Evolutionary conservation across 2,888 invertebrate species (phyloP), one percentile per base, ranked within the genome.

Genomic region (Acrobasis repandana): DNA sequence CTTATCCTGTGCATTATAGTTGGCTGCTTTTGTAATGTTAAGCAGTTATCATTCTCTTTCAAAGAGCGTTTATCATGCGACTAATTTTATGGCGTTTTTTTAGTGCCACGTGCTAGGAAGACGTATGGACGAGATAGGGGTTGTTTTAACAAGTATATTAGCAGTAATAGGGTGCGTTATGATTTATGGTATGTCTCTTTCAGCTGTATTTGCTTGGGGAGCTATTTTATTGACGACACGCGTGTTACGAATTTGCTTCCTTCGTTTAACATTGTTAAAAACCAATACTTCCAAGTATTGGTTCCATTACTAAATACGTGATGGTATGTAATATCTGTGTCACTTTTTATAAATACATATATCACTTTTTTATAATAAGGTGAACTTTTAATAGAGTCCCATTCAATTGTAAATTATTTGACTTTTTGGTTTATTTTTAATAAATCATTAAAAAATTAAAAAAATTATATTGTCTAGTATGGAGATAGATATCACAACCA

Each of bases 71-170:
- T 77, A 80, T 82, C 73, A 70, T 76, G 79, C 81, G 79, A 82
- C 80, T 83, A 88, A 87, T 85, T 86, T 80, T 78, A 83, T 74
- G 68, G 66, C 63, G 75, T 88, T 88, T 88, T 88, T 89, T 78
- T 62, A 52, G 33, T 60, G 84, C 70, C 83, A 83, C 83, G 84
- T 82, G 83, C 77, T 75, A 75, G 70, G 75, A 83, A 80, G 85
- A 81, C 75, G 73, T 71, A 76, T 75, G 71, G 88, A 89, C 86
- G 83, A 91, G 92, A 90, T 86, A 91, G 83, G 86, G 91, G 91
- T 88, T 90, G 90, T 90, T 90, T 87, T 88, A 90, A 92, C 91
- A 90, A 88, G 82, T 89, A 85, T 90, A 91, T 91, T 91, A 91
- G 85, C 76, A 75, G 82, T 86, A 83, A 88, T 88, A 75, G 91